phyloP scores from a whole-genome alignment of 2,113 vertebrate species.

The human (Homo sapiens) region GRCh38 chr18:37774001-37774500 shows the following conservation, averaged over 20 bases:
- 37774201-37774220: background rate
- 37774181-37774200: background rate
- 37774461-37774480: background rate
- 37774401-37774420: background rate
- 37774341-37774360: background rate
- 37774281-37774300: background rate
- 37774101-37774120: background rate
- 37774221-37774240: background rate
- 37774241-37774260: background rate
- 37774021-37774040: background rate
- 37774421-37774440: background rate
- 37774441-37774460: background rate
- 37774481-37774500: background rate
- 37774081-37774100: background rate
- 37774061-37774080: background rate
- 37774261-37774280: background rate
- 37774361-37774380: background rate
- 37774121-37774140: background rate
- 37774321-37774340: background rate
- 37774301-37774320: background rate
- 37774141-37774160: background rate
- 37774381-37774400: background rate
- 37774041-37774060: background rate
- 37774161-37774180: background rate
- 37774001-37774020: background rate